Evolutionary conservation across 1,140 invertebrate genomes (phyloP), one percentile per base, ranked within the genome.

Genomic region (Arion vulgaris): DNA sequence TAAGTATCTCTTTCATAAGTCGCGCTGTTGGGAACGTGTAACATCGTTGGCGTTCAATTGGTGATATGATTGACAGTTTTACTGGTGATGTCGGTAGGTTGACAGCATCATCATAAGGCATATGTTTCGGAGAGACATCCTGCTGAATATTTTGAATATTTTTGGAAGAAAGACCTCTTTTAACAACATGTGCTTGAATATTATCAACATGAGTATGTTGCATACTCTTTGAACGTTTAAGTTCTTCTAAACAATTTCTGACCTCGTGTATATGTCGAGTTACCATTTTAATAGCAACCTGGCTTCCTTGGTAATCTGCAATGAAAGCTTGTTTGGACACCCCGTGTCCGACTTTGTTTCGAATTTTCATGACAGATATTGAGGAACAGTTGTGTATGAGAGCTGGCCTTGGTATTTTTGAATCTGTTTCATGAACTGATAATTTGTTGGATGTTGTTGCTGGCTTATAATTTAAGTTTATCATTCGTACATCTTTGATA

Each of bases 1-100:
- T 72, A n/a, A 92, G 80, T 71, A 91, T 89, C 84, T 92, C 91
- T 76, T 92, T 92, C 91, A 92, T 91, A 38, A 92, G 84, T 80
- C 90, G 91, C 86, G 90, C 89, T n/a, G 89, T 91, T 23, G 91
- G 85, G 26, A 86, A 87, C 4, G 87, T 83, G 80, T 88, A 91
- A 69, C 91, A 92, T 38, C 68, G 32, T 74, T 84, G 76, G 4
- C 76, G 76, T 28, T 78, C 76, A 2, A 11, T 45, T 0, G 32
- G 34, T n/a, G 51, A 9, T 26, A 62, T 39, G 1, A 57, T 36
- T 23, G 4, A 19, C 9, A 2, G 53, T 19, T 57, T 1, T 11
- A 19, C 15, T 23, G 53, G 23, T 57, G 4, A 2, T 57, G 2
- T 57, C 23, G 53, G 5, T 4, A 19, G 19, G 9, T 57, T 9